phyloP scores from a whole-genome alignment of 2,113 vertebrate genomes.

The Struthidea cinerea region DNA sequence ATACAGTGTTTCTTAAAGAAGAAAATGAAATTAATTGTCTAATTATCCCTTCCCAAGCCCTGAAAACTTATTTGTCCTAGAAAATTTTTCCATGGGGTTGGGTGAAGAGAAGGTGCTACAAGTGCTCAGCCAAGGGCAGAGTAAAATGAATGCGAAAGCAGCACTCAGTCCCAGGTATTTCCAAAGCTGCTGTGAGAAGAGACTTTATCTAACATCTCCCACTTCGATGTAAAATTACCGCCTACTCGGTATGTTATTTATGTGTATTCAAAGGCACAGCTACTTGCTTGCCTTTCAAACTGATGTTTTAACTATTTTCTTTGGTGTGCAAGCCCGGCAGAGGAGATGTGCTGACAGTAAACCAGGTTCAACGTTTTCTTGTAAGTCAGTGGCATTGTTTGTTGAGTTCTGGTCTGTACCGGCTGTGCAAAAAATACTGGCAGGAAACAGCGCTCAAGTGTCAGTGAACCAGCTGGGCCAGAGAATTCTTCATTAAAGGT shows the following conservation, averaged over 20 bases:
- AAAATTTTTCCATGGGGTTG: neutral
- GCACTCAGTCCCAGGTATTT: neutral
- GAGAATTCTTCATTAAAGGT: neutral
- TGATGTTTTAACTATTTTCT: neutral
- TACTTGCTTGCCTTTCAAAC: neutral
- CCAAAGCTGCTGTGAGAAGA: neutral
- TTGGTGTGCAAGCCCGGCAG: neutral
- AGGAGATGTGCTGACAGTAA: neutral
- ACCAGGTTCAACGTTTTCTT: neutral
- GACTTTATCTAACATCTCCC: conserved; percentile 9
- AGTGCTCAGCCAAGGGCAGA: neutral
- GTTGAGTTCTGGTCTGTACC: neutral
- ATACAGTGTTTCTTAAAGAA: neutral
- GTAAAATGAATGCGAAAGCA: neutral
- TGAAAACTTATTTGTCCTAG: neutral
- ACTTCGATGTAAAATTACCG: neutral
- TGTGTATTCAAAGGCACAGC: conserved; percentile 7
- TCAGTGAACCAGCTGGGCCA: neutral
- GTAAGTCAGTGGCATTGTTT: neutral
- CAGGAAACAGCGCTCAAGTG: neutral
- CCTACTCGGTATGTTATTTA: neutral
- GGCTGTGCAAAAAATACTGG: neutral
- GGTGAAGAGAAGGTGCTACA: neutral
- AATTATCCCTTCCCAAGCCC: neutral
- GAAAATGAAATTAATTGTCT: neutral